Percentiles rank a stretch among this genome's conserved stretches.
Conservation (phyloP, 2,113 vertebrate genomes). For the Himantopus leucocephalus region DNA sequence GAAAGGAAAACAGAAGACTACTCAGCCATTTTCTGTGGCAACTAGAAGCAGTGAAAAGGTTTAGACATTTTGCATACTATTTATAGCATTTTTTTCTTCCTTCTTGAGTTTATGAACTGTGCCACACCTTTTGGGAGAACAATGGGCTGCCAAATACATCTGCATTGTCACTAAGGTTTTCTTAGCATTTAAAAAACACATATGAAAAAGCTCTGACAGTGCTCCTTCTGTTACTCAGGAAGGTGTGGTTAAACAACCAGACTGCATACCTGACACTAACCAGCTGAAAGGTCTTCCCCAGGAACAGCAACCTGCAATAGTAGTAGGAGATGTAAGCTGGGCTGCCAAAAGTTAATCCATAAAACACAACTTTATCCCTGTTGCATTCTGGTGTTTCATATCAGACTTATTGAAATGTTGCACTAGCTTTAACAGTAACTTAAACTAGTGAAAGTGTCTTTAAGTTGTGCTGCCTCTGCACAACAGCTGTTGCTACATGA, state of each 20-base stretch:
- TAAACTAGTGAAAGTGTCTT: neutral
- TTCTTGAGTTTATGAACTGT: constrained; percentile 41
- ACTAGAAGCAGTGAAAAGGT: neutral
- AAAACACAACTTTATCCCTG: neutral
- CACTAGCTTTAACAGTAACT: neutral
- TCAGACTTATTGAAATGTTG: neutral
- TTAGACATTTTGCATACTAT: neutral
- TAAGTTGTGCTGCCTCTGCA: neutral
- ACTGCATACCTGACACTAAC: neutral
- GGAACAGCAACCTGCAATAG: neutral
- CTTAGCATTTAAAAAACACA: neutral
- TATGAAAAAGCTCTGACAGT: neutral
- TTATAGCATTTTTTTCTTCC: neutral
- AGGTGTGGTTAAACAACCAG: neutral
- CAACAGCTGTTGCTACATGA: neutral
- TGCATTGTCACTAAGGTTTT: neutral
- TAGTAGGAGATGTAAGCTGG: neutral
- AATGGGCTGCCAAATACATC: neutral
- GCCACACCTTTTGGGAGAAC: constrained; percentile 35
- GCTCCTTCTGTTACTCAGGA: neutral
- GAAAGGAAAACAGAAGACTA: neutral
- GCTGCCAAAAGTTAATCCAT: neutral
- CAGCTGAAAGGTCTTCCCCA: neutral
- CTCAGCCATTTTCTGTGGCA: neutral
- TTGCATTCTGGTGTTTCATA: neutral